Evolutionary conservation across 2,113 vertebrate species (phyloP).

Genomic region (Melierax canorus): DNA sequence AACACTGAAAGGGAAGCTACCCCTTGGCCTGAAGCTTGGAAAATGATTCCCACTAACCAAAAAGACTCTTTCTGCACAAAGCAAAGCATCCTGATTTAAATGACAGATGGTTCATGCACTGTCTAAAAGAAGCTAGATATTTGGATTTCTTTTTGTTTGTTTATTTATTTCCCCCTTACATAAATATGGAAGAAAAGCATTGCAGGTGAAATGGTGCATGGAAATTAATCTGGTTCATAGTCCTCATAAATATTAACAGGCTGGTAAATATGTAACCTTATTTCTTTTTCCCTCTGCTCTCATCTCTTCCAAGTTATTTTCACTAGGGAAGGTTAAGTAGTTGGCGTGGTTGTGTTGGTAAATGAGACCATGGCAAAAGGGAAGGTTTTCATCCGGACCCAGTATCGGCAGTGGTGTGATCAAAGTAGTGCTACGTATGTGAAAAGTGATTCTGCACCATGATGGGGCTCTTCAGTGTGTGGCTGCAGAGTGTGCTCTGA

Average conservation of each 20-base stretch:
- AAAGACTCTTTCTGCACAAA: not conserved
- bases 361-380: not conserved
- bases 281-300: constrained; percentile 62
- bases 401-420: not conserved
- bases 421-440: not conserved
- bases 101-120: not conserved
- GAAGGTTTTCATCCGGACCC: not conserved
- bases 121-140: not conserved
- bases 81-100: not conserved
- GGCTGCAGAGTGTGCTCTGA: too few relatives aligned
- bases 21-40: not conserved
- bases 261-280: constrained; percentile 71
- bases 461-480: not conserved
- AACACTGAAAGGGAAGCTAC: not conserved
- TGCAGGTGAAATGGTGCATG: constrained; percentile 69
- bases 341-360: not conserved
- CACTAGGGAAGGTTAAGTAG: not conserved
- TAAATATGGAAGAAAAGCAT: constrained; percentile 59
- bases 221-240: constrained; percentile 73
- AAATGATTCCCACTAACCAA: not conserved
- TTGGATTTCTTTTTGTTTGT: constrained; percentile 12
- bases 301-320: constrained; percentile 45
- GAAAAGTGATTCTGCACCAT: not conserved
- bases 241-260: constrained; percentile 75
- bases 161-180: not conserved